Evolutionary conservation across 2,113 vertebrate species (phyloP).

Genomic region (Chaetops frenatus): DNA sequence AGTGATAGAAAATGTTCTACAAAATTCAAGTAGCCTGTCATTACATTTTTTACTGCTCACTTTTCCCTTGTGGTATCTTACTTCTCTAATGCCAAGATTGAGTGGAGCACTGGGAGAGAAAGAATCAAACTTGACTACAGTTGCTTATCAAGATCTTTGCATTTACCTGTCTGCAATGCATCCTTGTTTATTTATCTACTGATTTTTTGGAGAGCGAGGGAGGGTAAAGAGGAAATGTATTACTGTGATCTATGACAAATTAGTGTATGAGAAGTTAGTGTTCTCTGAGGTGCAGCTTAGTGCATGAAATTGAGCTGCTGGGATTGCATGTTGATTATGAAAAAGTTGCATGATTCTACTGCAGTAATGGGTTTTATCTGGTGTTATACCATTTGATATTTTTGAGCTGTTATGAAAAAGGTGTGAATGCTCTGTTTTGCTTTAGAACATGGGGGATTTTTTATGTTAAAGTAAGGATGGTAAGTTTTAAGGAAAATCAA

Average conservation of each 20-base stretch:
- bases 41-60: not conserved
- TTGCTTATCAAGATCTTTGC: not conserved
- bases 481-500: not conserved
- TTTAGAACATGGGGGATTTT: not conserved
- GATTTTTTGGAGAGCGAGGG: fast-evolving
- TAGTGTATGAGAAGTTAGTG: not conserved
- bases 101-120: not conserved
- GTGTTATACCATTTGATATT: not conserved
- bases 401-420: not conserved
- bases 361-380: not conserved
- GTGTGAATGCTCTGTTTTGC: not conserved
- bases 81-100: not conserved
- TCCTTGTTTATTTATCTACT: not conserved
- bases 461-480: not conserved
- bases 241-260: not conserved
- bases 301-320: not conserved
- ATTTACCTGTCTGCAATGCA: not conserved
- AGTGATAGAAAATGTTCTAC: not conserved
- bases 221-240: not conserved
- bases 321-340: not conserved
- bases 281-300: not conserved
- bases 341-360: not conserved
- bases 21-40: not conserved
- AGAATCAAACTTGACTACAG: not conserved
- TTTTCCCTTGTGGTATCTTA: not conserved